These are phyloP conservation scores for Aurelia sp. DNA, from an alignment of 30 jellyfish, hydroid and myxozoan species.

Conservation along the genomic window DNA sequence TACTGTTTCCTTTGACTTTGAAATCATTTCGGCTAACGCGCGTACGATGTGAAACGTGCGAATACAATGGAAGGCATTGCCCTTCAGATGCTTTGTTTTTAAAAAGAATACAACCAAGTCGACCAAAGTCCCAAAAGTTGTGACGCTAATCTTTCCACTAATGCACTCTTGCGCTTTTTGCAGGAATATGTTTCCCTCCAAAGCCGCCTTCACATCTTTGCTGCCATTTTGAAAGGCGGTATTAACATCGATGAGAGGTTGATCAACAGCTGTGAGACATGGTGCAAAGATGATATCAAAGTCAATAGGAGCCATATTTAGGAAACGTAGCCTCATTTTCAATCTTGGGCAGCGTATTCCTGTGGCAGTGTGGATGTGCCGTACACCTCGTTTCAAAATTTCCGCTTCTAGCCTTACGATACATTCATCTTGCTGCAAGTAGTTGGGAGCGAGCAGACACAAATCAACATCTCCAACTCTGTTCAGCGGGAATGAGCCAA, in stretches of 20 bases:
- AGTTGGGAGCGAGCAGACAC: slow-evolving; percentile 84
- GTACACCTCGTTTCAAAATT: slow-evolving; percentile 71
- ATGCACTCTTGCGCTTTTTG: slow-evolving; percentile 49
- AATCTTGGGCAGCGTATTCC: slow-evolving; percentile 94
- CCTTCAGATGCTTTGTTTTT: slow-evolving; percentile 81
- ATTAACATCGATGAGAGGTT: neutral
- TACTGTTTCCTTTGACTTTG: neutral
- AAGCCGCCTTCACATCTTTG: slow-evolving; percentile 63
- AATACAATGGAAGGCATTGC: slow-evolving; percentile 91
- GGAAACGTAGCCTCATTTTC: slow-evolving; percentile 69
- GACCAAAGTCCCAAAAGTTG: slow-evolving; percentile 71
- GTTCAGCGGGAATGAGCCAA: slow-evolving; percentile 88
- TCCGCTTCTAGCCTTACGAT: slow-evolving; percentile 66
- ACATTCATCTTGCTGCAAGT: slow-evolving; percentile 62
- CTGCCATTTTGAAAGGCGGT: slow-evolving; percentile 33
- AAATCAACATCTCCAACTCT: slow-evolving; percentile 90
- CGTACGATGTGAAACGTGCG: slow-evolving; percentile 95
- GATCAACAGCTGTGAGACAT: slow-evolving; percentile 37
- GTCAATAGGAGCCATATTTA: slow-evolving; percentile 69
- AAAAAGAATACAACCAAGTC: slow-evolving; percentile 67
- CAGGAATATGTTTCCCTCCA: slow-evolving; percentile 84
- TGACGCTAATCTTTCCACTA: slow-evolving; percentile 33
- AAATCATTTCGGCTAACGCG: slow-evolving; percentile 74
- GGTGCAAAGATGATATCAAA: slow-evolving; percentile 86
- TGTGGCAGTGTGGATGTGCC: slow-evolving; percentile 77